These are phyloP conservation scores for Sebastes minor DNA, from an alignment of 2,797 vertebrate genomes.

Conservation along the genomic window DNA sequence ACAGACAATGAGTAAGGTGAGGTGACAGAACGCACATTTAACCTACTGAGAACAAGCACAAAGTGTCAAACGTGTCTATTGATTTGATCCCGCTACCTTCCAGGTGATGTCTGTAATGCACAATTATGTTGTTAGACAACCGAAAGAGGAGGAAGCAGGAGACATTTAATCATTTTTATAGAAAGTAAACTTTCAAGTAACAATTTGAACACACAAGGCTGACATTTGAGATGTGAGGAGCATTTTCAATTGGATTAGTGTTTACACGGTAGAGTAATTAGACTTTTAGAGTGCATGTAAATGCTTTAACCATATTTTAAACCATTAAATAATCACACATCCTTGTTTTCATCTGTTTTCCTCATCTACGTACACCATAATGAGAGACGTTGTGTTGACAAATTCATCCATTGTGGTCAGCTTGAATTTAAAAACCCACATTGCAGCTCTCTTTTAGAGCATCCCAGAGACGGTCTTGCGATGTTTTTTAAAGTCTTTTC, in stretches of 20 bases:
- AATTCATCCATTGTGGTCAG: neutral
- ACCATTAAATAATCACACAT: neutral
- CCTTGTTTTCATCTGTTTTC: neutral
- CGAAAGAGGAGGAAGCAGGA: neutral
- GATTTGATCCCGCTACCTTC: neutral
- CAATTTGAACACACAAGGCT: neutral
- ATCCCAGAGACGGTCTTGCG: conserved; percentile 58
- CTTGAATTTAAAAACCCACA: conserved; percentile 4
- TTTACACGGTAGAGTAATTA: neutral
- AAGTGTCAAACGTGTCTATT: neutral
- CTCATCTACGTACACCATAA: neutral
- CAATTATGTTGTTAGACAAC: neutral
- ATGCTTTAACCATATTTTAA: neutral
- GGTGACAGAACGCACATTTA: neutral
- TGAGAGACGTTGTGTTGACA: neutral
- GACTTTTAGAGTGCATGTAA: neutral
- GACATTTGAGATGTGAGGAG: neutral
- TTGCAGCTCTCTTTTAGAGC: conserved; percentile 32
- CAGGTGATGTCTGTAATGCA: neutral
- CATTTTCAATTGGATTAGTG: neutral
- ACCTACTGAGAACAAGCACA: neutral
- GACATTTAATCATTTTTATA: neutral
- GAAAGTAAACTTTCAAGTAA: neutral
- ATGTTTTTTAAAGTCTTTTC: conserved; percentile 31
- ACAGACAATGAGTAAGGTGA: neutral